Base-by-base conservation (phyloP, 2,113 vertebrate species). In the Etheostoma cragini region DNA sequence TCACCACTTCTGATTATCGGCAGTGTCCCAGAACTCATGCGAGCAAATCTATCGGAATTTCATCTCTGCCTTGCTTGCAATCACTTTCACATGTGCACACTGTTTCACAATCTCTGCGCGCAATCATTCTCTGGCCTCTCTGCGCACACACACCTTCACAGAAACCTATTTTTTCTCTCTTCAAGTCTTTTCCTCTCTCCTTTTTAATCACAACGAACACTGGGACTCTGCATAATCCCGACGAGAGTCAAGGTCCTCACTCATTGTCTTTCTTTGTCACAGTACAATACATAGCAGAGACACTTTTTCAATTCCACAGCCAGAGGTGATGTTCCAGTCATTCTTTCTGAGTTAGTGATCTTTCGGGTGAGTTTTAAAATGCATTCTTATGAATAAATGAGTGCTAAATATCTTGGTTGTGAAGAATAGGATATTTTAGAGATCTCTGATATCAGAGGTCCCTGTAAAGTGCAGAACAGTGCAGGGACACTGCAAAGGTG, bases 1-100 rank as follows among this genome's bases (percentile, higher is more conserved):
- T 64, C 45, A 26, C 70, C n/a, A 74, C 89, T 88, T 93, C 92
- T 93, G 93, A 94, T 93, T 93, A 91, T 87, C 68, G 35, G 76
- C 84, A 68, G 64, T 61, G 7, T 73, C 87, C 84, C 80, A 86
- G 72, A 93, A 80, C 76, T 76, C 71, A 62, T 78, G 76, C 26
- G 6, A 84, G 86, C 52, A 56, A 87, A 88, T 83, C 83, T 81
- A 74, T 88, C 52, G 46, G 71, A 89, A 83, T 90, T 92, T 90
- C 83, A 93, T 91, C 79, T 91, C 63, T 80, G 72, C 78, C 58
- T 52, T 6, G 16, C 80, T 84, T 6, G 64, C 75, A 84, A 67
- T 87, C 75, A 45, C 73, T 84, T 73, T 86, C 71, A 74, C 81
- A 61, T 26, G 62, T 65, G 80, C 67, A 56, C 78, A 11, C 52